Evolutionary conservation across 2,797 vertebrate species (phyloP), one percentile per base, ranked within the genome.

Genomic region (Nasua narica): DNA sequence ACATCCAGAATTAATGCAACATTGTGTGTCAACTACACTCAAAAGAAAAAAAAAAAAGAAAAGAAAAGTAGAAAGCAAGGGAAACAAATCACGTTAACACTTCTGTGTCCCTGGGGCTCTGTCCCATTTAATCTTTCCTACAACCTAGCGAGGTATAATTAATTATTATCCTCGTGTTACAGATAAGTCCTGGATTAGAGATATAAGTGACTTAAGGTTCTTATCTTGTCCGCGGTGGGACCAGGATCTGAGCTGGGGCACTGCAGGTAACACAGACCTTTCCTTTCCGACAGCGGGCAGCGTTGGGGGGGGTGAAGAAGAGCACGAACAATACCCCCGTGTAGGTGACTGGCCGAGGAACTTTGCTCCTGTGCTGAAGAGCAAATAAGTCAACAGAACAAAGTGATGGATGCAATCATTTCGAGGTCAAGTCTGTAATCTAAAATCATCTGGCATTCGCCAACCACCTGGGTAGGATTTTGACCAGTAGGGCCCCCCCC

Each of bases 281-380:
- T 76, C 52, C 62, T 56, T 56, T 19, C 46, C 18, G 13, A 4
- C 0, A 18, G 15, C 0, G 0, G 12, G 35, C 2, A 1, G n/a
- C 4, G 58, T 6, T 5, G 7, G 40, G 35, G 4, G 5, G 27
- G 13, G 0, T 21, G 11, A 18, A 0, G 48, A 56, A 52, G 14
- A 25, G 4, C 7, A 40, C 6, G 40, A 27, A 21, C 2, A 32
- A 23, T 29, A 6, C 21, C 35, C 65, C 56, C 16, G 27, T 29
- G 7, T 32, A 32, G n/a, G 25, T 21, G 50, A 40, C 43, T 2
- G 2, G 37, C 43, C 74, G 87, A 5, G 27, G 70, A 81, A 35
- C 86, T 65, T 8, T 37, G 35, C 15, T 43, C 19, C 54, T 70
- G 7, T 32, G 50, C 70, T 43, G 13, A 72, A 88, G 43, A 91